A percentile compares a stretch with the other conserved stretches of the same genome.
phyloP scores from a whole-genome alignment of 1,140 invertebrate genomes.

The Callitettix versicolor region DNA sequence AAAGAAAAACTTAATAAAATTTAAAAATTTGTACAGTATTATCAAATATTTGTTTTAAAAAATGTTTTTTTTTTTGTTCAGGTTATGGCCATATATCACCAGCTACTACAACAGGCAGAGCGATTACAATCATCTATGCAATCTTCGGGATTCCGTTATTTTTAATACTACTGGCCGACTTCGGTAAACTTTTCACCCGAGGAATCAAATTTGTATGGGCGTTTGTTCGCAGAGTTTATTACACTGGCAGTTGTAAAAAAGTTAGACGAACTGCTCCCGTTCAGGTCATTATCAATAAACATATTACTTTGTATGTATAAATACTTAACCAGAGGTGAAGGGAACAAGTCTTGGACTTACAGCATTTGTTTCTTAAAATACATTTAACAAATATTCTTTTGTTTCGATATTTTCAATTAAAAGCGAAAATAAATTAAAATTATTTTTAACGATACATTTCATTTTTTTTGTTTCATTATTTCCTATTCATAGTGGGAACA shows the following conservation, averaged over 20 bases:
- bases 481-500: too few relatives aligned
- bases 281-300: constrained; percentile 43
- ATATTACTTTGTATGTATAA: not conserved
- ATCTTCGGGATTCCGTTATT: constrained; percentile 91
- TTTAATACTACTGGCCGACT: constrained; percentile 82
- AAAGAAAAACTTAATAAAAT: too few relatives aligned
- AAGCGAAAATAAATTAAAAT: too few relatives aligned
- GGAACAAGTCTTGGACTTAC: too few relatives aligned
- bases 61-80: constrained; percentile 38
- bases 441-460: too few relatives aligned
- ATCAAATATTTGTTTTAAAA: too few relatives aligned
- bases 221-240: constrained; percentile 74
- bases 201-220: constrained; percentile 90
- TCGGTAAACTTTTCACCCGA: constrained; percentile 83
- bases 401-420: too few relatives aligned
- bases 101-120: constrained; percentile 67
- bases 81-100: constrained; percentile 92
- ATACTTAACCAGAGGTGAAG: too few relatives aligned
- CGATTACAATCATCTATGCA: constrained; percentile 85
- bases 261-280: constrained; percentile 60
- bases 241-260: constrained; percentile 71
- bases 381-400: too few relatives aligned
- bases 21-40: too few relatives aligned
- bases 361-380: too few relatives aligned
- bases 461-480: too few relatives aligned